Conservation (phyloP, 2,888 invertebrate genomes). For the Celastrina argiolus region DNA sequence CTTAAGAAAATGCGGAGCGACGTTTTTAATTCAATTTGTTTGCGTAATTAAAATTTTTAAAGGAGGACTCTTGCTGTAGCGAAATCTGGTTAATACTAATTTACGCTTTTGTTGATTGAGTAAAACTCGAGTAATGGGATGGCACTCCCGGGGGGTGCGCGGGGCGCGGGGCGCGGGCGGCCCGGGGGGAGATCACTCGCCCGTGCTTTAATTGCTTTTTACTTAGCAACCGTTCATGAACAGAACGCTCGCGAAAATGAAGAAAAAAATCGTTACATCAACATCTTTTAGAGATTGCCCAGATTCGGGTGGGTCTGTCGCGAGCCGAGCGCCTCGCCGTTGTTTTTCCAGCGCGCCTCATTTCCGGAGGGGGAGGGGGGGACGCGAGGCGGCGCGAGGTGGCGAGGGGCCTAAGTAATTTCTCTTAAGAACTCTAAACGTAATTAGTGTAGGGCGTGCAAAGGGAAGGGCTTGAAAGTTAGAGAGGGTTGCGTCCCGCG, state of each 20-base stretch:
- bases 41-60: slow-evolving; percentile 20
- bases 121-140: slow-evolving; percentile 47
- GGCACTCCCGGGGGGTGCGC: slow-evolving; percentile 39
- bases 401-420: slow-evolving; percentile 81
- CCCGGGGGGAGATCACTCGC: slow-evolving; percentile 71
- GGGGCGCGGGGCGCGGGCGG: slow-evolving; percentile 29
- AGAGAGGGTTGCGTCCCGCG: slow-evolving; percentile 79
- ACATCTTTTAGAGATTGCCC: slow-evolving; percentile 76
- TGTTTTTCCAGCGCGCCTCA: slow-evolving; percentile 76
- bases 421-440: slow-evolving; percentile 83
- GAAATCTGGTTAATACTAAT: slow-evolving; percentile 35
- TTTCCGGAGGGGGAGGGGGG: slow-evolving; percentile 74
- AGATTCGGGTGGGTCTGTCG: slow-evolving; percentile 72
- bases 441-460: slow-evolving; percentile 82
- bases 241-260: slow-evolving; percentile 71
- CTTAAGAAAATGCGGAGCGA: slow-evolving; percentile 13
- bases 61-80: slow-evolving; percentile 19
- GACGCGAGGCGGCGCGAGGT: slow-evolving; percentile 59
- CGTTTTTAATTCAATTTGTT: slow-evolving; percentile 17
- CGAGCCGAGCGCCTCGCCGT: slow-evolving; percentile 73
- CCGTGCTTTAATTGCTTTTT: slow-evolving; percentile 79
- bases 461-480: slow-evolving; percentile 80
- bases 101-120: slow-evolving; percentile 65
- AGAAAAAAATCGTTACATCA: slow-evolving; percentile 77
- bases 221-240: slow-evolving; percentile 78